A percentile compares a stretch with the other conserved stretches of the same genome.
phyloP scores from a whole-genome alignment of 2,113 vertebrate genomes.

The Tachysurus fulvidraco region DNA sequence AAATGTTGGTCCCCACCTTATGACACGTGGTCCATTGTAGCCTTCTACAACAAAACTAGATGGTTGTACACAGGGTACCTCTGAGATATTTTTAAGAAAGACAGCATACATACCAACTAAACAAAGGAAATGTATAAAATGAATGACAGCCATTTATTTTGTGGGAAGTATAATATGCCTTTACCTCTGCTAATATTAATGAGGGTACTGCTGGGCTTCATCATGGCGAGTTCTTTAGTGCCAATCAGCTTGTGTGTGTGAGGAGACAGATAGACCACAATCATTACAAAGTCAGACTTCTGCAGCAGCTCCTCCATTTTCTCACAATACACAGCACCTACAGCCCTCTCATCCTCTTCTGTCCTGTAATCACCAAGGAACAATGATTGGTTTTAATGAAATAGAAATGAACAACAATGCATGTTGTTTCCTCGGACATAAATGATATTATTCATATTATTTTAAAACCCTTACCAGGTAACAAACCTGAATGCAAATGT shows the following conservation, averaged over 20 bases:
- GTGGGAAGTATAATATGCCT: neutral
- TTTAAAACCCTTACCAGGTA: neutral
- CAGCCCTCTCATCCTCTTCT: conserved; percentile 72
- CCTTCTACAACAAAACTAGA: neutral
- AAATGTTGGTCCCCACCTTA: neutral
- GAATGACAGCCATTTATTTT: neutral
- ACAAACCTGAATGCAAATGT: neutral
- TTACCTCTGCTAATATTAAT: conserved; percentile 81
- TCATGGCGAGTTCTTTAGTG: conserved; percentile 71
- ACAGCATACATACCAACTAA: neutral
- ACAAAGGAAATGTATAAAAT: neutral
- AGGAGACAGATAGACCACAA: conserved; percentile 69
- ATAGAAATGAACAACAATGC: neutral
- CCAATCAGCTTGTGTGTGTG: conserved; percentile 73
- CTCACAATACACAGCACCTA: conserved; percentile 74
- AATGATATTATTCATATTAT: neutral
- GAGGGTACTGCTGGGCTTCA: conserved; percentile 76
- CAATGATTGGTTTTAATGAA: neutral
- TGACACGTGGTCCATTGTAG: neutral
- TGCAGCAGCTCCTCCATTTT: conserved; percentile 74
- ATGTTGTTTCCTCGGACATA: neutral
- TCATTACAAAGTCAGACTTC: conserved; percentile 77
- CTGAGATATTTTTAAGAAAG: neutral
- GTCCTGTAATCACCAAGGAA: conserved; percentile 56
- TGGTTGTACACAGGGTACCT: neutral